Conservation (phyloP, 2,888 invertebrate genomes). For the Baccha elongata region DNA sequence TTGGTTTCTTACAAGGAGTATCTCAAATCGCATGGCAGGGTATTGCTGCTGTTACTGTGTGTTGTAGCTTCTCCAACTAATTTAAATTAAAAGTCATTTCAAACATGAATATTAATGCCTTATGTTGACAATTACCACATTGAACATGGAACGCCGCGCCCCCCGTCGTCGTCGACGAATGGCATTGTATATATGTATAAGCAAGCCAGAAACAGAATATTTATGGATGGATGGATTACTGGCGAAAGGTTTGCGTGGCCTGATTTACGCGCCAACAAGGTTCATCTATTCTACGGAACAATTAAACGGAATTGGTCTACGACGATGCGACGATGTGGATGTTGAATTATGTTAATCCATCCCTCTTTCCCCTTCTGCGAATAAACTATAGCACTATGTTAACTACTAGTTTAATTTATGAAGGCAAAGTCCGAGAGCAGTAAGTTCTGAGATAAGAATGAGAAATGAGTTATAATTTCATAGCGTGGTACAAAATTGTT, state of each 20-base stretch:
- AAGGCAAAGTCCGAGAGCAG: constrained; percentile 5
- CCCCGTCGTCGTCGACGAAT: constrained; percentile 23
- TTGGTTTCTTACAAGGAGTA: constrained; percentile 47
- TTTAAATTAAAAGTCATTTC: constrained; percentile 75
- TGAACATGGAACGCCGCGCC: constrained; percentile 40
- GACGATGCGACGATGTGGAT: not conserved
- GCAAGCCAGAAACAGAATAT: constrained; percentile 42
- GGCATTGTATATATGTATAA: constrained; percentile 20
- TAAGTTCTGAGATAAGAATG: constrained; percentile 51
- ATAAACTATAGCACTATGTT: not conserved
- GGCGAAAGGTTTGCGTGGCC: constrained; percentile 58
- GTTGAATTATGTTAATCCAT: constrained; percentile 47
- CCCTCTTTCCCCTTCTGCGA: not conserved
- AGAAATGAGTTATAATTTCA: constrained; percentile 21
- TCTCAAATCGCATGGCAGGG: constrained; percentile 16
- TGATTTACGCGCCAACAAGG: constrained; percentile 63
- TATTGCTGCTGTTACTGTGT: constrained; percentile 14
- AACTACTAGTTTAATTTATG: constrained; percentile 23
- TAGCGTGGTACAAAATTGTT: not conserved
- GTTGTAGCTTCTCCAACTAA: constrained; percentile 51
- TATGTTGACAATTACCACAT: constrained; percentile 75
- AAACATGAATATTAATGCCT: constrained; percentile 76
- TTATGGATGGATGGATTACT: constrained; percentile 72
- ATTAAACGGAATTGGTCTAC: constrained; percentile 43
- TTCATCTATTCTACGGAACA: constrained; percentile 50